These are phyloP conservation scores for Lepus americanus DNA, from an alignment of 2,113 vertebrate genomes.

Conservation along the genomic window DNA sequence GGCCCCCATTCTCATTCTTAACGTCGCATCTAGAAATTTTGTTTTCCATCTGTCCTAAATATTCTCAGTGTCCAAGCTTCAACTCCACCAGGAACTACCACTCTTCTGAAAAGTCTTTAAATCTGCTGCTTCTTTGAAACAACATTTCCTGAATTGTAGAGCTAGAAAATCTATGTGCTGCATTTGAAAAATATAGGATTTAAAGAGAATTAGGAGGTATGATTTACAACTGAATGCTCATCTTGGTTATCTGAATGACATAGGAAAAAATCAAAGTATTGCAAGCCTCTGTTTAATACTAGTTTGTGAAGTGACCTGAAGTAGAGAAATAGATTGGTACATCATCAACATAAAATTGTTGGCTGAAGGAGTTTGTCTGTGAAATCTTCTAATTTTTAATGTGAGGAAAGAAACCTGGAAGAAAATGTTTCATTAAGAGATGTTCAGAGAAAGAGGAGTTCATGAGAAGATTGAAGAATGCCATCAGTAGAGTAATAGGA, in stretches of 20 bases:
- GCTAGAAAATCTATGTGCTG: not conserved
- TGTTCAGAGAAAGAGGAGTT: not conserved
- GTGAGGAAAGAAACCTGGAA: not conserved
- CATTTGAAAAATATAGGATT: not conserved
- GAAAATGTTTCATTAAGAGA: not conserved
- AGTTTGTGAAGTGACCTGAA: not conserved
- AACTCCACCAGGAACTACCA: not conserved
- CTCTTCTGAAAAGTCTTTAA: not conserved
- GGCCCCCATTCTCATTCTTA: not conserved
- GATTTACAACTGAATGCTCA: not conserved
- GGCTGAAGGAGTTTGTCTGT: not conserved
- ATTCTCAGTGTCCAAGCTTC: not conserved
- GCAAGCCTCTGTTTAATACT: not conserved
- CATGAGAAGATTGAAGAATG: not conserved
- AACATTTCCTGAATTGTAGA: not conserved
- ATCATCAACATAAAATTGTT: not conserved
- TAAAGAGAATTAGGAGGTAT: not conserved
- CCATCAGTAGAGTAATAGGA: not conserved
- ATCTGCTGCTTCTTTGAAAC: not conserved
- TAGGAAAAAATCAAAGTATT: not conserved
- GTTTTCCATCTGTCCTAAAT: not conserved
- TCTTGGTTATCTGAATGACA: not conserved
- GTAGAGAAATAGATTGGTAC: not conserved
- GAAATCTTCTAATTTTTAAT: not conserved
- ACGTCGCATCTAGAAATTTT: conserved; percentile 1